Conservation (phyloP, 2,113 vertebrate genomes). For the Nothoprocta perdicaria region DNA sequence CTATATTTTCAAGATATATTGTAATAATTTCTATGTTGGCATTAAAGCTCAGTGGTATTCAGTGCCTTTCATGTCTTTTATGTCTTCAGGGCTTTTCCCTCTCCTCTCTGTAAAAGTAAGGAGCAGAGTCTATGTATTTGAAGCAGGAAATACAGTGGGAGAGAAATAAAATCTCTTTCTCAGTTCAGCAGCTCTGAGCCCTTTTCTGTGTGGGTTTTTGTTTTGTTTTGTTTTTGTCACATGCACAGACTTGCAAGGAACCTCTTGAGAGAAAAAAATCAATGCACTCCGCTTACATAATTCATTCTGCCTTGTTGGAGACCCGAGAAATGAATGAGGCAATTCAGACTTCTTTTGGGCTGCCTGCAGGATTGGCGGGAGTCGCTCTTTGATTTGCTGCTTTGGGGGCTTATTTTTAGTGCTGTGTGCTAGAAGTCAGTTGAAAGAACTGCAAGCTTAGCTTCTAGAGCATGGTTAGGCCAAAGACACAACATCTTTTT, state of each 20-base stretch:
- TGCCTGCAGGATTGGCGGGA: slow-evolving; percentile 26
- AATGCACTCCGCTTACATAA: not conserved
- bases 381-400: not conserved
- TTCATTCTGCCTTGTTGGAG: not conserved
- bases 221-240: not conserved
- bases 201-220: not conserved
- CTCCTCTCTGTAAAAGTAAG: not conserved
- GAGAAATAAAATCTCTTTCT: not conserved
- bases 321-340: not conserved
- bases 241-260: not conserved
- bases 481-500: not conserved
- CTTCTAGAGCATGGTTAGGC: not conserved
- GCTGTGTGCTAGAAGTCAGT: not conserved
- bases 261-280: not conserved
- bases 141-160: not conserved
- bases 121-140: not conserved
- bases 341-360: slow-evolving; percentile 4
- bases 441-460: not conserved
- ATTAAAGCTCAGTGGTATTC: not conserved
- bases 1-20: not conserved
- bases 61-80: not conserved
- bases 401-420: not conserved
- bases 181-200: not conserved
- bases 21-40: not conserved
- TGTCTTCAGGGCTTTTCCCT: not conserved